phyloP scores from a whole-genome alignment of 2,797 vertebrate genomes.

The Hoplostethus mediterraneus region DNA sequence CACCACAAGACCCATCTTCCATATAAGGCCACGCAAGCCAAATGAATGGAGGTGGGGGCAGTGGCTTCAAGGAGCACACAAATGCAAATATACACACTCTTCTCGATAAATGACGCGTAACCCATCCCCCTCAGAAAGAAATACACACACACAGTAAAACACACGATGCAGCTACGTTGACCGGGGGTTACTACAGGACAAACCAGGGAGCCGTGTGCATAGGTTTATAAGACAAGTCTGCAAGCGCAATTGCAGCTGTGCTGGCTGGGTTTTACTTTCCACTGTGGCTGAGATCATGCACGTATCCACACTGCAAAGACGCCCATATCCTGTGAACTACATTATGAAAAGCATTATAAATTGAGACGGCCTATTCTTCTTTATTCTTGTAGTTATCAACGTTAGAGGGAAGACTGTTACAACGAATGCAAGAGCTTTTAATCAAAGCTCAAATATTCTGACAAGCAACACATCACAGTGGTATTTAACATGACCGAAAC shows the following conservation, averaged over 20 bases:
- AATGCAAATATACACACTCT: background rate
- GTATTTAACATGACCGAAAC: background rate
- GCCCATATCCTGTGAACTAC: conserved; percentile 36
- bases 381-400: too few relatives aligned
- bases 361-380: background rate
- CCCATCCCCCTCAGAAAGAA: conserved; percentile 33
- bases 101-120: conserved; percentile 41
- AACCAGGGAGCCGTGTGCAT: conserved; percentile 7
- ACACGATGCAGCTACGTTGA: conserved; percentile 45
- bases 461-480: background rate
- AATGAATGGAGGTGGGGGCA: conserved; percentile 44
- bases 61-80: conserved; percentile 8
- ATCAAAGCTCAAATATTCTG: too few relatives aligned
- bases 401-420: too few relatives aligned
- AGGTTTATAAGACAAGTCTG: conserved; percentile 17
- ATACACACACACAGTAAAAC: conserved; percentile 13
- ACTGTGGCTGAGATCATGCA: conserved; percentile 16
- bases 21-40: conserved; percentile 74
- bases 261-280: conserved; percentile 31
- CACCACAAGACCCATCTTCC: conserved; percentile 80
- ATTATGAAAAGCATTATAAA: conserved; percentile 13
- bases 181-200: conserved; percentile 81
- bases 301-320: conserved; percentile 1
- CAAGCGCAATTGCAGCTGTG: conserved; percentile 51
- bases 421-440: too few relatives aligned